Conservation (phyloP, 1,140 invertebrate species). For the Bombyx mandarina region DNA sequence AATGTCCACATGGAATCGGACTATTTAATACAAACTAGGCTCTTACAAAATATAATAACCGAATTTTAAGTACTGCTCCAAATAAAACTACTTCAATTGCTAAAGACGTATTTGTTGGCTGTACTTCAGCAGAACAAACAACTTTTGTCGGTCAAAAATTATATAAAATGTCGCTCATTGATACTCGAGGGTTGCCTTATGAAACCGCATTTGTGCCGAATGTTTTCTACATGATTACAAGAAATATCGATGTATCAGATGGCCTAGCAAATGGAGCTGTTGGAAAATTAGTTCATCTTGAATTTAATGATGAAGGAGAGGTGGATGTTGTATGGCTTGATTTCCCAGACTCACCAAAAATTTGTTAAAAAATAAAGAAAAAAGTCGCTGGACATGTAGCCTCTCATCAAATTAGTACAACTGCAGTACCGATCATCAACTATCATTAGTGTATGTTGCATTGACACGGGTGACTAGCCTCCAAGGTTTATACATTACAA, state of each 20-base stretch:
- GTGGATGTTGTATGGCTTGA: slow-evolving; percentile 11
- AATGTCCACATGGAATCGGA: slow-evolving; percentile 15
- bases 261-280: slow-evolving; percentile 20
- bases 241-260: slow-evolving; percentile 17
- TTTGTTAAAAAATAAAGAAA: not conserved
- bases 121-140: slow-evolving; percentile 11
- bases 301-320: slow-evolving; percentile 10
- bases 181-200: too few species aligned
- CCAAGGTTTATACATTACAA: too few species aligned
- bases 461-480: too few species aligned
- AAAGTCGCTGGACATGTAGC: not conserved
- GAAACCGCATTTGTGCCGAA: too few species aligned
- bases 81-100: slow-evolving; percentile 11
- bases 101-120: slow-evolving; percentile 7
- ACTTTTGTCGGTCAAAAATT: slow-evolving; percentile 2
- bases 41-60: slow-evolving; percentile 13
- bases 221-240: too few species aligned
- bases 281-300: slow-evolving; percentile 15
- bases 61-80: slow-evolving; percentile 11
- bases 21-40: slow-evolving; percentile 13
- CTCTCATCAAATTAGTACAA: too few species aligned
- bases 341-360: slow-evolving; percentile 11
- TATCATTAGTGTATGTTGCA: too few species aligned
- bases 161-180: too few species aligned
- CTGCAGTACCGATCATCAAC: too few species aligned